Percentiles rank a stretch among this genome's conserved stretches.
phyloP scores from a whole-genome alignment of 1,140 invertebrate species.

The Propsilocerus akamusi region DNA sequence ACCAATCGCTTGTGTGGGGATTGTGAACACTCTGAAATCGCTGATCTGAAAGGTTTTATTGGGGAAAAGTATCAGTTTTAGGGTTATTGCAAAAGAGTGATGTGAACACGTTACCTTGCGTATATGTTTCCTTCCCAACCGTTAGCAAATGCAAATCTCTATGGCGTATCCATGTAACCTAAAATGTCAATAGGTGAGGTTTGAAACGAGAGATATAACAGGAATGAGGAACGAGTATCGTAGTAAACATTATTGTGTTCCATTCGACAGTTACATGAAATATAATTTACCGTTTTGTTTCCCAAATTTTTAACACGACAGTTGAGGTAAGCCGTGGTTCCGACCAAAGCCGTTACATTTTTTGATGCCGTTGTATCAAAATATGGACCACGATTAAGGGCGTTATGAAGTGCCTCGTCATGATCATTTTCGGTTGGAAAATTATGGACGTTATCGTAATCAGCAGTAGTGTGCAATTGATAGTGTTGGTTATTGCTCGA shows the following conservation, averaged over 20 bases:
- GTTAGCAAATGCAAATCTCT: conserved; percentile 72
- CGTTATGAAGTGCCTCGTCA: background rate
- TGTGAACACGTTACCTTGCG: conserved; percentile 23
- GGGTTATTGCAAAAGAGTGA: background rate
- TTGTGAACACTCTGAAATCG: conserved; percentile 61
- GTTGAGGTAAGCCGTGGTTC: conserved; percentile 56
- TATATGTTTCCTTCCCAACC: conserved; percentile 72
- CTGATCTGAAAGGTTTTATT: conserved; percentile 40
- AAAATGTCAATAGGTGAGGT: too few species aligned
- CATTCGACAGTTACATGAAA: too few species aligned
- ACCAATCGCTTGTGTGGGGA: conserved; percentile 65
- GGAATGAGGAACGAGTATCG: too few species aligned
- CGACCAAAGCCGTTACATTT: conserved; percentile 62
- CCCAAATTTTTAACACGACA: conserved; percentile 62
- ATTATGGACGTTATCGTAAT: background rate
- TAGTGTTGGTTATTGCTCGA: background rate
- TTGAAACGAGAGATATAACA: too few species aligned
- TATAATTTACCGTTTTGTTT: conserved; percentile 56
- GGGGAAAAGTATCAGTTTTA: background rate
- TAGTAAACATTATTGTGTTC: too few species aligned
- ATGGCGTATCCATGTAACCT: conserved; percentile 83
- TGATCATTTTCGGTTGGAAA: background rate
- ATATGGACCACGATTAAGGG: conserved; percentile 42
- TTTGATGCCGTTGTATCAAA: conserved; percentile 53
- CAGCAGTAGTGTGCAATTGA: background rate